Evolutionary conservation across 2,888 invertebrate genomes (phyloP).

Genomic region (Drosophila hamatofila): DNA sequence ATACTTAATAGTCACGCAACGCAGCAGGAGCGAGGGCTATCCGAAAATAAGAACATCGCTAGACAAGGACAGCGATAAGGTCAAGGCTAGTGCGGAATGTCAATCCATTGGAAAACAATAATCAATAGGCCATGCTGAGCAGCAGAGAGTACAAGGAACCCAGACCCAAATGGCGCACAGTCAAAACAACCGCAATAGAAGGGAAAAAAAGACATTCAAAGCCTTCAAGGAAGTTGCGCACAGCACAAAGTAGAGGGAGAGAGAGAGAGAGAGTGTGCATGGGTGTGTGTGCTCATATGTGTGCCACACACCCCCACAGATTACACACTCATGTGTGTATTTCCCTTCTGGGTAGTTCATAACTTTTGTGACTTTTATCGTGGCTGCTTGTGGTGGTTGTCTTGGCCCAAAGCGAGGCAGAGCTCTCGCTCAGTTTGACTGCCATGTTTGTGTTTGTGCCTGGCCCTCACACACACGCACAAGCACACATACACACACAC

Average conservation of each 20-base stretch:
- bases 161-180: slow-evolving; percentile 15
- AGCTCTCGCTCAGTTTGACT: slow-evolving; percentile 46
- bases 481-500: slow-evolving; percentile 21
- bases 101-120: slow-evolving; percentile 54
- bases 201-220: background rate
- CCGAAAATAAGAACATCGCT: slow-evolving; percentile 11
- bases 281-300: slow-evolving; percentile 18
- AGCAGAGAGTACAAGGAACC: background rate
- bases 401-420: slow-evolving; percentile 55
- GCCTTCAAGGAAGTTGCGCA: slow-evolving; percentile 25
- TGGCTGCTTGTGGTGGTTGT: slow-evolving; percentile 65
- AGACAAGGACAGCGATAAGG: slow-evolving; percentile 56
- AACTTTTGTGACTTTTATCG: slow-evolving; percentile 58
- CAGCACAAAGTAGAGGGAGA: slow-evolving; percentile 3
- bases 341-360: slow-evolving; percentile 63
- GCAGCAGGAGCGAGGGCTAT: slow-evolving; percentile 36
- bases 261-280: background rate
- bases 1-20: slow-evolving; percentile 77
- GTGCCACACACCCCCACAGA: slow-evolving; percentile 52
- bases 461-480: slow-evolving; percentile 29
- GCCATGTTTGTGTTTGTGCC: slow-evolving; percentile 70
- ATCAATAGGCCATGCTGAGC: slow-evolving; percentile 51
- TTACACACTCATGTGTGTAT: slow-evolving; percentile 16
- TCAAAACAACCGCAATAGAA: background rate
- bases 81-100: slow-evolving; percentile 43